These are phyloP conservation scores for Chromobotia macracanthus DNA, from an alignment of 2,797 vertebrate species.

Conservation along the genomic window DNA sequence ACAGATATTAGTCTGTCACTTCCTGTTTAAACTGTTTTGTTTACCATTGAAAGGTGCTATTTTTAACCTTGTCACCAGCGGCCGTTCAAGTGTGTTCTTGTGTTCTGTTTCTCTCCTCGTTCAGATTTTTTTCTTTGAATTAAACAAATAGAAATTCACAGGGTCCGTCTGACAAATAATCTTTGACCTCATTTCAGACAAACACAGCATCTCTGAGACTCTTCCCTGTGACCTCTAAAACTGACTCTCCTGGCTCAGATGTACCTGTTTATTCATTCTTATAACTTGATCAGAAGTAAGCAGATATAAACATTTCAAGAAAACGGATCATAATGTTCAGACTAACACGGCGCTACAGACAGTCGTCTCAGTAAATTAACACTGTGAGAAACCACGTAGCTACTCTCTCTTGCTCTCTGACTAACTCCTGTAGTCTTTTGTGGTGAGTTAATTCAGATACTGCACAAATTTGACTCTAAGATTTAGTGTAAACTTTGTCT, in stretches of 20 bases:
- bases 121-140: not conserved
- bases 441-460: constrained; percentile 36
- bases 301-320: not conserved
- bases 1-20: constrained; percentile 87
- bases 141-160: not conserved
- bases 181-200: constrained; percentile 27
- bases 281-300: not conserved
- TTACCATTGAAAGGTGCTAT: constrained; percentile 83
- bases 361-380: not conserved
- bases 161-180: not conserved
- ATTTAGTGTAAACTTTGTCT: constrained; percentile 21
- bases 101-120: constrained; percentile 47
- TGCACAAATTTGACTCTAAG: constrained; percentile 36
- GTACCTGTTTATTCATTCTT: not conserved
- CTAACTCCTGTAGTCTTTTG: constrained; percentile 44
- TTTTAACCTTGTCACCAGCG: constrained; percentile 81
- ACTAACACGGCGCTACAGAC: not conserved
- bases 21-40: constrained; percentile 91
- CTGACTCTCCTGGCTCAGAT: not conserved
- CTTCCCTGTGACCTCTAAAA: constrained; percentile 9
- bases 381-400: constrained; percentile 29
- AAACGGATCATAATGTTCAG: not conserved
- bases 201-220: constrained; percentile 15
- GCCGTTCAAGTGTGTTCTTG: constrained; percentile 53
- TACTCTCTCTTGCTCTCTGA: constrained; percentile 40